Percentiles rank a stretch among this genome's conserved stretches.
These are phyloP conservation scores for Dendropsophus ebraccatus DNA, from an alignment of 2,113 vertebrate species.

Conservation along the genomic window DNA sequence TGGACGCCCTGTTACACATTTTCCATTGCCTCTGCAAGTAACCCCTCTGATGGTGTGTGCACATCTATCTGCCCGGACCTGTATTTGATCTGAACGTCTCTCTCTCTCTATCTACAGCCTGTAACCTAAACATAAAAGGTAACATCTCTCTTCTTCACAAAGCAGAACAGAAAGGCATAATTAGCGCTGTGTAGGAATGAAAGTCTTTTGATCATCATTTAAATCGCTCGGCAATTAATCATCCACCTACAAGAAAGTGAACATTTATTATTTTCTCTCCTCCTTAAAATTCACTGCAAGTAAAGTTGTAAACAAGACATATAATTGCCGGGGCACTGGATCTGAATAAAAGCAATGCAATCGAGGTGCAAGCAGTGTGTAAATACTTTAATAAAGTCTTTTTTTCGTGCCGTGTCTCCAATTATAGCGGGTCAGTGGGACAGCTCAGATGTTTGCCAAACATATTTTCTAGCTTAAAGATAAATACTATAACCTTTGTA, in stretches of 20 bases:
- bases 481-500: conserved; percentile 57
- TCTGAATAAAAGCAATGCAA: conserved; percentile 16
- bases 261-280: conserved; percentile 40
- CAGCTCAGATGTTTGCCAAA: conserved; percentile 61
- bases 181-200: conserved; percentile 51
- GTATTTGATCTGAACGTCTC: background rate
- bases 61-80: background rate
- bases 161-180: conserved; percentile 51
- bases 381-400: conserved; percentile 51
- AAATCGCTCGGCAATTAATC: conserved; percentile 62
- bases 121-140: conserved; percentile 2
- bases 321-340: conserved; percentile 47
- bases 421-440: conserved; percentile 57
- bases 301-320: conserved; percentile 51
- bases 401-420: conserved; percentile 52
- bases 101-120: background rate
- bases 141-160: background rate
- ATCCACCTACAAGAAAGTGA: conserved; percentile 46
- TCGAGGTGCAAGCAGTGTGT: conserved; percentile 17
- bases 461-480: conserved; percentile 54
- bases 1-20: too few relatives aligned
- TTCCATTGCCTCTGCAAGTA: too few relatives aligned
- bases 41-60: background rate
- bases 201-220: conserved; percentile 53
- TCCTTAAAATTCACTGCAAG: conserved; percentile 36